Percentiles rank a stretch among this genome's conserved stretches.
These are phyloP conservation scores for Pseudochaenichthys georgianus DNA, from an alignment of 2,797 vertebrate genomes.

Conservation along the genomic window DNA sequence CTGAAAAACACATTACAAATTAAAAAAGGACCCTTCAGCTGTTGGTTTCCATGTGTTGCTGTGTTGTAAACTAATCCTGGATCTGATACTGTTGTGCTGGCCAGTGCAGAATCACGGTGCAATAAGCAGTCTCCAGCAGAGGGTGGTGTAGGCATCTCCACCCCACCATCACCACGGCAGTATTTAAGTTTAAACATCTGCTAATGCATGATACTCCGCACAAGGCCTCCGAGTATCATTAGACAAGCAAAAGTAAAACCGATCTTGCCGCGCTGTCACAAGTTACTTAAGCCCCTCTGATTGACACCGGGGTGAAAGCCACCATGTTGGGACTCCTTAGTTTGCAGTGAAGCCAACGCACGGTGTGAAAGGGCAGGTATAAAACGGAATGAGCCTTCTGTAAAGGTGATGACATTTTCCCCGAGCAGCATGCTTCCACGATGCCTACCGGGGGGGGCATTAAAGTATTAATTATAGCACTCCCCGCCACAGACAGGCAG, in stretches of 20 bases:
- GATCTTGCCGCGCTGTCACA: not conserved
- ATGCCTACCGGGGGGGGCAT: slow-evolving; percentile 70
- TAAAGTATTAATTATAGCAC: slow-evolving; percentile 84
- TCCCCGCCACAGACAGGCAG: slow-evolving; percentile 77
- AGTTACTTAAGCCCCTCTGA: slow-evolving; percentile 15
- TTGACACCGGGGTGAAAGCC: slow-evolving; percentile 4
- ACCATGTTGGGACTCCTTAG: not conserved
- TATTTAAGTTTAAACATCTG: slow-evolving; percentile 24
- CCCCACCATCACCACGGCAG: slow-evolving; percentile 40
- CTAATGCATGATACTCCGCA: not conserved
- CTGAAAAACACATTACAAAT: slow-evolving; percentile 72
- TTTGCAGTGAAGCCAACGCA: not conserved
- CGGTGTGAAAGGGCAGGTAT: slow-evolving; percentile 36
- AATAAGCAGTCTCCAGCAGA: slow-evolving; percentile 75
- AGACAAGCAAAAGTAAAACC: not conserved
- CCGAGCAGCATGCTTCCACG: slow-evolving; percentile 47
- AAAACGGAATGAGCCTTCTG: slow-evolving; percentile 33
- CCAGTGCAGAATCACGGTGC: slow-evolving; percentile 52
- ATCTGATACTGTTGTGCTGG: not conserved
- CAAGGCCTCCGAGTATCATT: not conserved
- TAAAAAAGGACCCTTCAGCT: slow-evolving; percentile 19
- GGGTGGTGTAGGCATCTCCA: slow-evolving; percentile 66
- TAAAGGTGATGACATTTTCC: slow-evolving; percentile 74
- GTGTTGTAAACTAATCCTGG: not conserved
- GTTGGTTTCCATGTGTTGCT: not conserved